These are phyloP conservation scores for Phenacoccus solenopsis DNA, from an alignment of 1,140 invertebrate species.

Conservation along the genomic window DNA sequence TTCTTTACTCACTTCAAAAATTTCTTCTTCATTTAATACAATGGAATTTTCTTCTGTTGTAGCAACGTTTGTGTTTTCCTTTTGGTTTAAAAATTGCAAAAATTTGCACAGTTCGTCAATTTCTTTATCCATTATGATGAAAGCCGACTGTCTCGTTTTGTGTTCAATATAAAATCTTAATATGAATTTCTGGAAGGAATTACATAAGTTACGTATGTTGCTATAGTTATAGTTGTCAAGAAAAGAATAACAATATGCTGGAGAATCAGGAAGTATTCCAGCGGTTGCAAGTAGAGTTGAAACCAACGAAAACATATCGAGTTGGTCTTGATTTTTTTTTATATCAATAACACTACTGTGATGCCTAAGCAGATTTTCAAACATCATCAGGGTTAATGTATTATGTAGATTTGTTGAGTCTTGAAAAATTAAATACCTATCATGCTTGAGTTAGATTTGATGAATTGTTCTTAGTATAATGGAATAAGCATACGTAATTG, in stretches of 20 bases:
- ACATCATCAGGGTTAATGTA: too few species aligned
- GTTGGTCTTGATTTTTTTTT: too few species aligned
- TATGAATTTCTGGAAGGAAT: background rate
- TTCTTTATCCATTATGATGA: background rate
- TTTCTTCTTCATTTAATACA: background rate
- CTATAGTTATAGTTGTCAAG: background rate
- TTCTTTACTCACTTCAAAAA: background rate
- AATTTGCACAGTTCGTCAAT: background rate
- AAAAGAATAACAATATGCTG: background rate
- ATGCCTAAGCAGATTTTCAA: too few species aligned
- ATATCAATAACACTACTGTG: too few species aligned
- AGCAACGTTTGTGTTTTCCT: background rate
- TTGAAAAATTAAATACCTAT: too few species aligned
- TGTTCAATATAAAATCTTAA: background rate
- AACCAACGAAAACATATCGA: too few species aligned
- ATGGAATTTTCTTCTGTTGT: background rate
- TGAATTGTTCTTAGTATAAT: too few species aligned
- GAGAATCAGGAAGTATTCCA: background rate
- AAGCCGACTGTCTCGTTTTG: background rate
- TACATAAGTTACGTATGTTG: background rate
- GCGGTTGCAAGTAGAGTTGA: background rate
- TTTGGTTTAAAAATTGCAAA: background rate
- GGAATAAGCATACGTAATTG: too few species aligned
- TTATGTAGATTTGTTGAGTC: too few species aligned
- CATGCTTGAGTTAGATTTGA: too few species aligned